Evolutionary conservation across 2,797 vertebrate species (phyloP).

Genomic region (Molossus alvarezi): DNA sequence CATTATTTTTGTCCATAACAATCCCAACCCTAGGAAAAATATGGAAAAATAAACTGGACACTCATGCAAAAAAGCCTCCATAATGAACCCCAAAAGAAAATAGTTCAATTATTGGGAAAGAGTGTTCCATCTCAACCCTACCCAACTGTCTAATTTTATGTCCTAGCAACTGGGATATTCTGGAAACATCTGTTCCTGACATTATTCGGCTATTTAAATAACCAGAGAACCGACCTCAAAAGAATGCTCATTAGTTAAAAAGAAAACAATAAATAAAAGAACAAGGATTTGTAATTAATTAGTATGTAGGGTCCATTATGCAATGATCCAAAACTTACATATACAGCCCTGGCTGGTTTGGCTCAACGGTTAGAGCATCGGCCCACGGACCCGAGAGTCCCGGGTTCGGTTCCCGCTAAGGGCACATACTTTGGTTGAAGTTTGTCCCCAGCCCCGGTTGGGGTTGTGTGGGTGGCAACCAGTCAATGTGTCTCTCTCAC

Average conservation of each 20-base stretch:
- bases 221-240: slow-evolving; percentile 1
- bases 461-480: too few species aligned
- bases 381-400: too few species aligned
- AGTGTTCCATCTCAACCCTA: not conserved
- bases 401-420: too few species aligned
- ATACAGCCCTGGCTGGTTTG: too few species aligned
- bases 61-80: slow-evolving; percentile 27
- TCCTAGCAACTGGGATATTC: not conserved
- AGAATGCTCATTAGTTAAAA: not conserved
- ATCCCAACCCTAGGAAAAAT: not conserved
- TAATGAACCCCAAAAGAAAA: slow-evolving; percentile 11
- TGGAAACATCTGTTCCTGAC: slow-evolving; percentile 30
- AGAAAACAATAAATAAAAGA: not conserved
- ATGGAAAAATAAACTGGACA: not conserved
- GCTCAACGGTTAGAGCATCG: too few species aligned
- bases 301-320: not conserved
- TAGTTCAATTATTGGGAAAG: slow-evolving; percentile 10
- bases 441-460: too few species aligned
- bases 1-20: not conserved
- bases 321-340: not conserved
- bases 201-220: not conserved
- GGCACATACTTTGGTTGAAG: too few species aligned
- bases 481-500: too few species aligned
- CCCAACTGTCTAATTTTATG: not conserved
- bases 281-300: slow-evolving; percentile 2